Conservation (phyloP, 2,797 vertebrate species). For the Sardinella longiceps region DNA sequence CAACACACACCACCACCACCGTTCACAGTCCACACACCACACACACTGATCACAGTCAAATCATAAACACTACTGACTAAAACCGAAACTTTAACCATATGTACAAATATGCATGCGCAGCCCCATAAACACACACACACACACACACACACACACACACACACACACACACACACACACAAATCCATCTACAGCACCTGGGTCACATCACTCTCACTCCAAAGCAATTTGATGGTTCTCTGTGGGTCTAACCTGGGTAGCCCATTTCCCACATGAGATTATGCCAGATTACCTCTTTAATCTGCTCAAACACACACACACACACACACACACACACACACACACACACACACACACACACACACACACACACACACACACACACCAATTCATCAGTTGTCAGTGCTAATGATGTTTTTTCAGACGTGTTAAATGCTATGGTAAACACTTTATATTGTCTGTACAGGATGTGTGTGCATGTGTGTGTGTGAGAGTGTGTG, state of each 20-base stretch:
- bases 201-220: not conserved
- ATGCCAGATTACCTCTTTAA: not conserved
- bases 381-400: not conserved
- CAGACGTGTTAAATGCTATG: not conserved
- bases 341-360: not conserved
- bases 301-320: not conserved
- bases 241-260: not conserved
- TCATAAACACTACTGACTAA: too few species aligned
- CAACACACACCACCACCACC: not conserved
- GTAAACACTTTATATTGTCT: not conserved
- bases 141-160: slow-evolving; percentile 2
- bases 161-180: not conserved
- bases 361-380: not conserved
- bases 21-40: too few species aligned
- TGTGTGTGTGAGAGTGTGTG: not conserved
- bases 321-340: not conserved
- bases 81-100: too few species aligned
- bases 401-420: not conserved
- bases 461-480: not conserved
- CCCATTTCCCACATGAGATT: not conserved
- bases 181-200: not conserved
- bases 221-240: not conserved
- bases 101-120: not conserved
- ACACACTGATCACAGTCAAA: too few species aligned
- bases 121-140: not conserved